These are phyloP conservation scores for Drosophila miranda DNA, from an alignment of 1,140 invertebrate species.

Conservation along the genomic window DNA sequence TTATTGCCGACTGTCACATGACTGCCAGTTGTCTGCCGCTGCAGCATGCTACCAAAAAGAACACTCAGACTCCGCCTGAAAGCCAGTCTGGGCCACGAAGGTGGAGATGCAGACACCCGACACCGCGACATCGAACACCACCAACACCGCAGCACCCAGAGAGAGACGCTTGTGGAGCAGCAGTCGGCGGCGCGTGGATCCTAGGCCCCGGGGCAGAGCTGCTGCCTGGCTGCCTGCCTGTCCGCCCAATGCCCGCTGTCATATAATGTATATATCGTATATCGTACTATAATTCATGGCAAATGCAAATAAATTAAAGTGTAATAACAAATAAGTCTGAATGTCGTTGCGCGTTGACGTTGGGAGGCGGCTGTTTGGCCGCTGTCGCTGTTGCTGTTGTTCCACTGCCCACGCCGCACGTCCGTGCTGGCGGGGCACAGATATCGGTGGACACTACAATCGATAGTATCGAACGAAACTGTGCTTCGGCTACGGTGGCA, in stretches of 20 bases:
- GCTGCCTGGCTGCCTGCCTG: slow-evolving; percentile 43
- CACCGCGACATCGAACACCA: slow-evolving; percentile 20
- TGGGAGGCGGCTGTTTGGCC: slow-evolving; percentile 34
- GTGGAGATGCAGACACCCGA: slow-evolving; percentile 32
- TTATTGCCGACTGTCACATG: slow-evolving; percentile 78
- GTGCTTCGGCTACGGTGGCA: neutral
- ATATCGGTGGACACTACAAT: too few species aligned
- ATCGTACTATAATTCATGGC: slow-evolving; percentile 71
- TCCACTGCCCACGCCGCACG: neutral
- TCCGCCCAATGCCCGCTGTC: slow-evolving; percentile 69
- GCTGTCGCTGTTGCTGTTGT: slow-evolving; percentile 14
- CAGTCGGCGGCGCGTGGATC: slow-evolving; percentile 63
- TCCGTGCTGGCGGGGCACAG: too few species aligned
- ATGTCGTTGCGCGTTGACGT: slow-evolving; percentile 35
- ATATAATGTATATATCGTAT: slow-evolving; percentile 9
- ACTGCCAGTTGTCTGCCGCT: slow-evolving; percentile 72
- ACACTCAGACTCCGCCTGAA: slow-evolving; percentile 31
- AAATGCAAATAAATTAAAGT: slow-evolving; percentile 75
- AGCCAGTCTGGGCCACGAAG: slow-evolving; percentile 8
- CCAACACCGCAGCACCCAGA: too few species aligned
- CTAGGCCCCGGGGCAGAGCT: slow-evolving; percentile 43
- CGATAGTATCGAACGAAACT: too few species aligned
- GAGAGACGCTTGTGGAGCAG: too few species aligned
- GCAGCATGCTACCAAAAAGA: slow-evolving; percentile 54
- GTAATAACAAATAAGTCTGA: slow-evolving; percentile 77